A percentile compares a stretch with the other conserved stretches of the same genome.
phyloP scores from a whole-genome alignment of 1,140 invertebrate genomes.

The Ceratina calcarata region DNA sequence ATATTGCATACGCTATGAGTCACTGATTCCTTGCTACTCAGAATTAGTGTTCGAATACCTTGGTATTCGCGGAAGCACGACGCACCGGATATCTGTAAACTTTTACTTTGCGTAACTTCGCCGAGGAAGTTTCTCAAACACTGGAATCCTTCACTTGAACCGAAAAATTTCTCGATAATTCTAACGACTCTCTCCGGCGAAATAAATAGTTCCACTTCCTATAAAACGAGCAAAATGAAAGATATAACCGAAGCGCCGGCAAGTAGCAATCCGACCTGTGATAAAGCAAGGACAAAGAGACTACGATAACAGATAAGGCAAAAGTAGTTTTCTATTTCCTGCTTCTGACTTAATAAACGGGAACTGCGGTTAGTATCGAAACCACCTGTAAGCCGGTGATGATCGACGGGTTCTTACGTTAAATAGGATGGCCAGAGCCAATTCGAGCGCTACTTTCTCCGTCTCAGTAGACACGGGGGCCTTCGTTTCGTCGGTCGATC shows the following conservation, averaged over 20 bases:
- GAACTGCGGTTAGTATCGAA: conserved; percentile 31
- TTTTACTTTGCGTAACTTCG: not conserved
- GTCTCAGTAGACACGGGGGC: not conserved
- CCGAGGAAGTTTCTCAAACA: not conserved
- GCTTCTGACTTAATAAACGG: conserved; percentile 18
- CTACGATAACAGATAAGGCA: not conserved
- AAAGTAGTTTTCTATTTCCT: conserved; percentile 27
- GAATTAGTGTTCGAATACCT: not conserved
- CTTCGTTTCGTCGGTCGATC: conserved; percentile 15
- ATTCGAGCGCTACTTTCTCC: conserved; percentile 55
- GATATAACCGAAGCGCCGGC: too few relatives aligned
- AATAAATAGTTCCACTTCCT: too few relatives aligned
- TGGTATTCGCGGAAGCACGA: not conserved
- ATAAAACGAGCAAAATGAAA: too few relatives aligned
- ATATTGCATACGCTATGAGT: too few relatives aligned
- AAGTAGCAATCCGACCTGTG: too few relatives aligned
- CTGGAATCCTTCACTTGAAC: not conserved
- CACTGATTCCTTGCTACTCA: too few relatives aligned
- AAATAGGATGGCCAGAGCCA: conserved; percentile 27
- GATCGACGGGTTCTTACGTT: conserved; percentile 31
- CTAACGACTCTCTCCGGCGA: not conserved
- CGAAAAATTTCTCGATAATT: not conserved
- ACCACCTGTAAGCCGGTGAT: not conserved
- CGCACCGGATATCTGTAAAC: not conserved
- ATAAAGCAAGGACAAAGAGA: too few relatives aligned